Conservation (phyloP, 2,797 vertebrate genomes). For the Meda fulgida region DNA sequence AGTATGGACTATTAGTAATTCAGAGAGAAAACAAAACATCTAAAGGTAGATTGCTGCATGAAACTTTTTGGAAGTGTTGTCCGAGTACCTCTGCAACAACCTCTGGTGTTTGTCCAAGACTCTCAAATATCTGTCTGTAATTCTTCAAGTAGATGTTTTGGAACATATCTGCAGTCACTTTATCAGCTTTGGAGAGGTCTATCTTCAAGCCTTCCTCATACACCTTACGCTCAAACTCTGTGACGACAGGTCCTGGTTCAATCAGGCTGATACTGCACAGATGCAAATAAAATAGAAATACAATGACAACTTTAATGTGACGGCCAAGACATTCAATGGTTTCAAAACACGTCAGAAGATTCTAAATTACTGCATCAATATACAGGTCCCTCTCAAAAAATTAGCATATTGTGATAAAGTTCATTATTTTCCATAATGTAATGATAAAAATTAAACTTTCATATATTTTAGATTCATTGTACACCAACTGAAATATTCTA, state of each 20-base stretch:
- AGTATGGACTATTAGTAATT: background rate
- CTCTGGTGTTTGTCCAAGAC: slow-evolving; percentile 83
- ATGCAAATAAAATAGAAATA: background rate
- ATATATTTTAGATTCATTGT: too few relatives aligned
- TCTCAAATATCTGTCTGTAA: slow-evolving; percentile 86
- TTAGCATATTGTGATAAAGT: too few relatives aligned
- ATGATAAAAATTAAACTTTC: too few relatives aligned
- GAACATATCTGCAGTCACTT: slow-evolving; percentile 87
- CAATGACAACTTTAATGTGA: background rate
- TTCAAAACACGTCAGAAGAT: background rate
- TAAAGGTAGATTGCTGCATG: background rate
- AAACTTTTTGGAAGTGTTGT: background rate
- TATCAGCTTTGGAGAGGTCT: slow-evolving; percentile 85
- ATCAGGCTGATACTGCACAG: slow-evolving; percentile 82
- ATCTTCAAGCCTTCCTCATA: slow-evolving; percentile 84
- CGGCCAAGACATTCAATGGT: background rate
- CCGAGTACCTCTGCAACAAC: slow-evolving; percentile 84
- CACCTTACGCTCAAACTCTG: slow-evolving; percentile 88
- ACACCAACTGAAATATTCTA: too few relatives aligned
- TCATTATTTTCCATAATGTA: too few relatives aligned
- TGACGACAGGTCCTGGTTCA: slow-evolving; percentile 87
- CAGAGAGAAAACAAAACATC: background rate
- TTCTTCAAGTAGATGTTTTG: slow-evolving; percentile 86
- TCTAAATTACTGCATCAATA: background rate
- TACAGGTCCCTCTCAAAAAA: too few relatives aligned